Evolutionary conservation across 1,140 invertebrate species (phyloP).

Genomic region (Homarus americanus): DNA sequence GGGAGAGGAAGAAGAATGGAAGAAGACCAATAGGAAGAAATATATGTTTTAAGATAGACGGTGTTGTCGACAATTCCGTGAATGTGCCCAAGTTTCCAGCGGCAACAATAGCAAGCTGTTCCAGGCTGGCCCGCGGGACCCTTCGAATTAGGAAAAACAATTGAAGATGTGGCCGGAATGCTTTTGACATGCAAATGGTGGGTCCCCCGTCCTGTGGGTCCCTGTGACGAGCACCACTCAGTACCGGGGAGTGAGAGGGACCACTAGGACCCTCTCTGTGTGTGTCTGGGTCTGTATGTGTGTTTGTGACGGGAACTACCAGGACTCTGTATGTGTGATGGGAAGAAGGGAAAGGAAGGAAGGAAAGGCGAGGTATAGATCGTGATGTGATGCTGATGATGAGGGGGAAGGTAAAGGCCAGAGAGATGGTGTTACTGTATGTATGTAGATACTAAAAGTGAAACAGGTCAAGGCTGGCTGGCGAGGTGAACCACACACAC

Average conservation of each 20-base stretch:
- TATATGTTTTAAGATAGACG: background rate
- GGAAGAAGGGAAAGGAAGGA: background rate
- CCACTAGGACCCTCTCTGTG: no score
- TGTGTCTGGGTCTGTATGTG: no score
- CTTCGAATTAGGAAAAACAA: conserved; percentile 13
- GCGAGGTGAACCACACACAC: no score
- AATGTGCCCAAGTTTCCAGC: background rate
- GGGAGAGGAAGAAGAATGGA: no score
- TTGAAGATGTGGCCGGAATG: conserved; percentile 16
- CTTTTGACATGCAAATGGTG: conserved; percentile 4
- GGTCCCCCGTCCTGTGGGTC: background rate
- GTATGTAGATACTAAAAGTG: no score
- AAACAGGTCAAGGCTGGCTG: no score
- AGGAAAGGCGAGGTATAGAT: background rate
- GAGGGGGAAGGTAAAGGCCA: no score
- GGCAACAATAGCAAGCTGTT: background rate
- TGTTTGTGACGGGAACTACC: no score
- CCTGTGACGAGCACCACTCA: background rate
- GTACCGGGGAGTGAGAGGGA: no score
- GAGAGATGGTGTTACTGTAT: no score
- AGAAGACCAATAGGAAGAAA: background rate
- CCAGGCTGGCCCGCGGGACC: background rate
- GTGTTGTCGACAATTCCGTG: background rate
- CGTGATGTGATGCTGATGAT: no score
- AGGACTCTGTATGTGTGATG: no score